Evolutionary conservation across 1,140 invertebrate genomes (phyloP), one percentile per base, ranked within the genome.

Genomic region (Anastatus disparis): DNA sequence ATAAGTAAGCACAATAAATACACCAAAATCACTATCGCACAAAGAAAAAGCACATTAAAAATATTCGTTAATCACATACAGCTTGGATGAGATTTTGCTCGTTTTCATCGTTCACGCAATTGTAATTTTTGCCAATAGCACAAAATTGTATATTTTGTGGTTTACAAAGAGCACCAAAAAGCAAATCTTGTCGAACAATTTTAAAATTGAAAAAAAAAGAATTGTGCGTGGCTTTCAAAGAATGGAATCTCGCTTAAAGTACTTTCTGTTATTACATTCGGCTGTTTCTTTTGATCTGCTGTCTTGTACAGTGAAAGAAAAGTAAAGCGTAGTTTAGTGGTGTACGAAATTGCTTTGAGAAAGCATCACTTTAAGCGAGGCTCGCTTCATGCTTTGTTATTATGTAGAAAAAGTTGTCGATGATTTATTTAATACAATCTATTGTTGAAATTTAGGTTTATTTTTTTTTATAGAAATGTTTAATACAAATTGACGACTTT

Each of bases 51-150:
- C n/a, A n/a, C n/a, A n/a, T 35, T 6, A 35, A 10, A 35, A 35
- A 27, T 42, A n/a, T 59, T 42, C 13, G n/a, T 6, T 44, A 20
- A 15, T 20, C n/a, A 35, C 52, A n/a, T n/a, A 31, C 42, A n/a
- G n/a, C 52, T 31, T 9, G 55, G 13, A 17, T 31, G 29, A 3
- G 38, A 4, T 22, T 42, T 58, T 26, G 40, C 17, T 56, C 26
- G 35, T n/a, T 13, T 20, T 3, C 48, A 31, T 48, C 27, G 42
- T n/a, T n/a, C 59, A 66, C 38, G 52, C 17, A 31, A 56, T 56
- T 20, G 17, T 46, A 66, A 56, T 56, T 44, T 44, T 35, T n/a
- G n/a, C n/a, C n/a, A n/a, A n/a, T n/a, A 26, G 64, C 40, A 46
- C 64, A 55, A 48, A 62, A 35, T 38, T 44, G 22, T 64, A 35